Evolutionary conservation across 2,888 invertebrate species (phyloP).

Genomic region (Orthonychiurus folsomi): DNA sequence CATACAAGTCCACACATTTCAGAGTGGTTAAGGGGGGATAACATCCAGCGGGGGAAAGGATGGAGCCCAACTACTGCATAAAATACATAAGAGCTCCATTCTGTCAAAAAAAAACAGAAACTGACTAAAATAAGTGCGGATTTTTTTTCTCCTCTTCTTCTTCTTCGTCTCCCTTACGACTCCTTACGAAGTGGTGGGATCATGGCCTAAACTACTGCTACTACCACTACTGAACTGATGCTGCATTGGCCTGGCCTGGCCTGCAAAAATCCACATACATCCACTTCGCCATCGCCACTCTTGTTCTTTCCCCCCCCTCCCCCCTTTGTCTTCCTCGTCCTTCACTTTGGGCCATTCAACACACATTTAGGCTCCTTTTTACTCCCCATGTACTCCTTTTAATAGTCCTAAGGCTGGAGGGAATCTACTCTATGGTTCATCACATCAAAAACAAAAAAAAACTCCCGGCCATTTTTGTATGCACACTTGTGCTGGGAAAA

Average conservation of each 20-base stretch:
- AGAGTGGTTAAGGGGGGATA: too few species aligned
- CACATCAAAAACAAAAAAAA: slow-evolving; percentile 1
- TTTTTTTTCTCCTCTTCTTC: slow-evolving; percentile 10
- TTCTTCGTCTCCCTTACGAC: background rate
- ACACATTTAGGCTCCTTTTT: slow-evolving; percentile 8
- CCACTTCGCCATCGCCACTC: too few species aligned
- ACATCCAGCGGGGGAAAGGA: background rate
- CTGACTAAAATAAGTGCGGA: slow-evolving; percentile 16
- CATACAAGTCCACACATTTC: too few species aligned
- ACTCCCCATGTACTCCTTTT: background rate
- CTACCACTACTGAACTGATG: background rate
- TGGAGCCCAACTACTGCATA: background rate
- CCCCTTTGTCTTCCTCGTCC: background rate
- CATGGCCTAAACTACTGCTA: too few species aligned
- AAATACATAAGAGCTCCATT: background rate
- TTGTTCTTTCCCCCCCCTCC: background rate
- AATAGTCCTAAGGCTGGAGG: too few species aligned
- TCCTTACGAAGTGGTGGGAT: too few species aligned
- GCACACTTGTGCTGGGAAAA: too few species aligned
- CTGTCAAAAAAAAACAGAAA: slow-evolving; percentile 14
- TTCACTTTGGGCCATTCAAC: slow-evolving; percentile 7
- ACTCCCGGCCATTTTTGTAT: too few species aligned
- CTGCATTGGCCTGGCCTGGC: background rate
- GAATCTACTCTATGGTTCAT: background rate
- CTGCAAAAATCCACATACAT: too few species aligned